phyloP scores from a whole-genome alignment of 2,888 invertebrate genomes.

The Melieria crassipennis region DNA sequence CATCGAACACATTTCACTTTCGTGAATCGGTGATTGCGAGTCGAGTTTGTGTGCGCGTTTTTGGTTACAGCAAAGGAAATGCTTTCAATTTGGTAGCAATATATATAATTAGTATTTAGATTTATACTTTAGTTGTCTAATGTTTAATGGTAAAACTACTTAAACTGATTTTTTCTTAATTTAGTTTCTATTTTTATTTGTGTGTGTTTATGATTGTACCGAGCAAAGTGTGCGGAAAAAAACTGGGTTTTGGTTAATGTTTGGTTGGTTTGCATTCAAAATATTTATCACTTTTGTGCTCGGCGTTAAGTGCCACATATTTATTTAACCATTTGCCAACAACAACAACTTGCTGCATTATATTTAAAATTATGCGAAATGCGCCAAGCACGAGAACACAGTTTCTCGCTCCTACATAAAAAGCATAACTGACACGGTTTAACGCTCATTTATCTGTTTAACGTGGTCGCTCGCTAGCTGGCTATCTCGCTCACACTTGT shows the following conservation, averaged over 20 bases:
- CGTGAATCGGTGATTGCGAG: too few relatives aligned
- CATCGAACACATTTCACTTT: too few relatives aligned
- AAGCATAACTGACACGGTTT: too few relatives aligned
- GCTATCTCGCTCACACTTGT: too few relatives aligned
- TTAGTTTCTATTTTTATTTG: not conserved
- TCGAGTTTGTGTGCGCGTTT: too few relatives aligned
- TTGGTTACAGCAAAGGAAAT: slow-evolving; percentile 28
- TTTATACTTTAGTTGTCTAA: not conserved
- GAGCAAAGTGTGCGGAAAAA: slow-evolving; percentile 9
- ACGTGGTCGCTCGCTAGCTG: too few relatives aligned
- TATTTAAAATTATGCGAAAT: slow-evolving; percentile 1
- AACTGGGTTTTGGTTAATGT: slow-evolving; percentile 30
- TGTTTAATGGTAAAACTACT: too few relatives aligned
- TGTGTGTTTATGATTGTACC: slow-evolving; percentile 22
- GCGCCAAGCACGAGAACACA: not conserved
- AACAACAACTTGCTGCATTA: not conserved
- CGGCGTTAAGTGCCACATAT: not conserved
- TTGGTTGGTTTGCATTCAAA: slow-evolving; percentile 7
- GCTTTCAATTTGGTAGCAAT: slow-evolving; percentile 40
- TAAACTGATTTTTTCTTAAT: not conserved
- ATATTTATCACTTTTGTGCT: not conserved
- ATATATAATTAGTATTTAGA: not conserved
- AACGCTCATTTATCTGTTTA: too few relatives aligned
- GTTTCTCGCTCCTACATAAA: not conserved
- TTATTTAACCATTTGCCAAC: not conserved